Evolutionary conservation across 2,888 invertebrate species (phyloP).

Genomic region (Aspidapion aeneum): DNA sequence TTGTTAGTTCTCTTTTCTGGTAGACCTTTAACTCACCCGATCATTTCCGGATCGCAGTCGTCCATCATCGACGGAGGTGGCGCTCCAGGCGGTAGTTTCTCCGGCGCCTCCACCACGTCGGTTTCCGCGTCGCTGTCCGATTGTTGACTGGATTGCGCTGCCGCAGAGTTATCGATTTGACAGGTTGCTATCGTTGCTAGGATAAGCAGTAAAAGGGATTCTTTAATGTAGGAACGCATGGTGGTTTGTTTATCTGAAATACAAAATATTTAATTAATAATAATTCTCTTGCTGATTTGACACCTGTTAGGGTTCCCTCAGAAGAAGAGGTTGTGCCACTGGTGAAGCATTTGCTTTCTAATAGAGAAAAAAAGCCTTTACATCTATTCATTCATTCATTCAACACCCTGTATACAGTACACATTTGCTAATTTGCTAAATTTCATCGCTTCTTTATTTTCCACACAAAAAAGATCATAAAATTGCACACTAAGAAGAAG

Average conservation of each 20-base stretch:
- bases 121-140: constrained; percentile 28
- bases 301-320: no score
- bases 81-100: constrained; percentile 30
- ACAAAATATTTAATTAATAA: not conserved
- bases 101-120: constrained; percentile 30
- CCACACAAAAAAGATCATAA: no score
- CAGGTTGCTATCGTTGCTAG: constrained; percentile 28
- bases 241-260: not conserved
- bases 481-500: no score
- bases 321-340: no score
- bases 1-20: no score
- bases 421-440: no score
- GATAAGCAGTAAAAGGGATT: constrained; percentile 28
- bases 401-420: no score
- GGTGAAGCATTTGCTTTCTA: no score
- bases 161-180: constrained; percentile 22
- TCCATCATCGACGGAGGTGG: constrained; percentile 49
- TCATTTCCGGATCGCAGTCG: constrained; percentile 85
- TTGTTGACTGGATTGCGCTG: constrained; percentile 15
- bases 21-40: constrained; percentile 59
- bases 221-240: constrained; percentile 14
- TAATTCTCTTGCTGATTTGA: no score
- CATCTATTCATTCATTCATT: no score
- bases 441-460: no score
- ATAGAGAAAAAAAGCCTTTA: no score